Evolutionary conservation across 2,113 vertebrate genomes (phyloP).

Genomic region (Limanda limanda): DNA sequence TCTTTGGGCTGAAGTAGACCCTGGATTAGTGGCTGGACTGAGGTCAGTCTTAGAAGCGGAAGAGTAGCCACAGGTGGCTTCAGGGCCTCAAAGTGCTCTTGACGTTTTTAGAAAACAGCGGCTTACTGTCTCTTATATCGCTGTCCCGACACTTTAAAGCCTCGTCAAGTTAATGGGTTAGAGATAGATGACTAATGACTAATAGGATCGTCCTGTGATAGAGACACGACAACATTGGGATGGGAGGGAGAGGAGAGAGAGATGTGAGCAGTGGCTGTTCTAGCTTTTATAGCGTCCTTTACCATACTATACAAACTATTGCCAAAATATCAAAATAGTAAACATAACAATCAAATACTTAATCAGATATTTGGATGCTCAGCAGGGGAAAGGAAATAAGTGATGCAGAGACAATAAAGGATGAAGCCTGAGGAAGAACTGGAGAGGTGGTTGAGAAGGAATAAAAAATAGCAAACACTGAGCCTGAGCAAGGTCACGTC

Average conservation of each 20-base stretch:
- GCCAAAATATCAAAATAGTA: too few species aligned
- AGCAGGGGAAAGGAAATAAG: neutral
- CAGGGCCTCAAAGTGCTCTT: neutral
- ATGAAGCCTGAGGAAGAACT: neutral
- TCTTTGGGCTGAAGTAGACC: conserved; percentile 1
- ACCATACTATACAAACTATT: too few species aligned
- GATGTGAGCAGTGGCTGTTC: neutral
- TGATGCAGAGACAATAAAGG: neutral
- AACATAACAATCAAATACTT: too few species aligned
- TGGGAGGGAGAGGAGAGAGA: neutral
- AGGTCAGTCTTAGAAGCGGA: conserved; percentile 5
- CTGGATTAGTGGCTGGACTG: conserved; percentile 6
- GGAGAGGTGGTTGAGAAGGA: neutral
- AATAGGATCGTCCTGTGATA: conserved; percentile 45
- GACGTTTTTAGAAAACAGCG: conserved; percentile 31
- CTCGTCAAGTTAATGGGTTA: conserved; percentile 43
- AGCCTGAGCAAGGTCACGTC: too few species aligned
- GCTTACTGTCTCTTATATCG: conserved; percentile 56
- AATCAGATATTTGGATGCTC: too few species aligned
- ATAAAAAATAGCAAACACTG: too few species aligned
- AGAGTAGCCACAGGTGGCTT: conserved; percentile 8
- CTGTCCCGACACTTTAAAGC: conserved; percentile 39
- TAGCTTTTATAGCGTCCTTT: too few species aligned
- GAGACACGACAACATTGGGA: conserved; percentile 22
- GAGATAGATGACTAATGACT: conserved; percentile 36